Conservation (phyloP, 2,113 vertebrate genomes). For the Hippopotamus amphibius region DNA sequence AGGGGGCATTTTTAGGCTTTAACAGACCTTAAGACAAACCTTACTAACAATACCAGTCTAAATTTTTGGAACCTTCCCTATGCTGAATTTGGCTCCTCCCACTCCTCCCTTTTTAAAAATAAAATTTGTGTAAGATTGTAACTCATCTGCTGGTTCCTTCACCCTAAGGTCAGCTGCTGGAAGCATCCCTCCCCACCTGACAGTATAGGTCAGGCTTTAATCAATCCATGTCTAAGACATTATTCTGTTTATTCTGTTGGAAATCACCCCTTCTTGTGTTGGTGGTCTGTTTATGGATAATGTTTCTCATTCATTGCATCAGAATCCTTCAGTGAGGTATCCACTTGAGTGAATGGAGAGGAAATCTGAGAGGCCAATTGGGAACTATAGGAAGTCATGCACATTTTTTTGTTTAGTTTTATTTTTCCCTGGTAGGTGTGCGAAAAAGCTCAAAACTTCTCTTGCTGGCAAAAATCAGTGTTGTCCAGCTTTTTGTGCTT, state of each 20-base stretch:
- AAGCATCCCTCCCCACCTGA: neutral
- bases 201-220: neutral
- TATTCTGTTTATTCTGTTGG: neutral
- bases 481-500: neutral
- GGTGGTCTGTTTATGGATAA: neutral
- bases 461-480: neutral
- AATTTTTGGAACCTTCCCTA: constrained; percentile 36
- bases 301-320: neutral
- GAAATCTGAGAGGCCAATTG: neutral
- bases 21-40: neutral
- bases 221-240: neutral
- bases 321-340: constrained; percentile 7
- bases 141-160: neutral
- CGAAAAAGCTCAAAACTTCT: neutral
- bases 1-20: constrained; percentile 15
- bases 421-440: neutral
- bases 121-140: neutral
- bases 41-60: neutral
- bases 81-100: neutral
- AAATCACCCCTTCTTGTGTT: neutral
- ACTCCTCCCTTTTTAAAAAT: neutral
- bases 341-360: neutral
- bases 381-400: neutral
- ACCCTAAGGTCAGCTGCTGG: neutral
- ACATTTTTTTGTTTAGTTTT: neutral